phyloP scores from a whole-genome alignment of 2,797 vertebrate genomes.

The Echiichthys vipera region DNA sequence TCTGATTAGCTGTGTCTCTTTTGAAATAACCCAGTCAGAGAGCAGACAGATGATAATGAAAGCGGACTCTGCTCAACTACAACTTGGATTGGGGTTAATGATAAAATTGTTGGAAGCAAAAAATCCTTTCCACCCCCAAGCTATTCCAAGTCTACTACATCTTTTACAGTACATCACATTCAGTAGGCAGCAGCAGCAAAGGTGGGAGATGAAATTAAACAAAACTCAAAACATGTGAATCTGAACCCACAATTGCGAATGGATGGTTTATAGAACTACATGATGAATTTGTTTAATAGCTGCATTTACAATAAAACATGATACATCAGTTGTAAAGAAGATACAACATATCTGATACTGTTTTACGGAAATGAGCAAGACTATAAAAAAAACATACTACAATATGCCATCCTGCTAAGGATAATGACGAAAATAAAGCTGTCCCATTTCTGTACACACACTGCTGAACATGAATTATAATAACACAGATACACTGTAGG shows the following conservation, averaged over 20 bases:
- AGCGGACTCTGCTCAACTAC: background rate
- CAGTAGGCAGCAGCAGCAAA: background rate
- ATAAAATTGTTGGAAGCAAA: constrained; percentile 19
- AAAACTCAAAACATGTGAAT: background rate
- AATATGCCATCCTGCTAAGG: background rate
- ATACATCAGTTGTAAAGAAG: background rate
- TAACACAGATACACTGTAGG: background rate
- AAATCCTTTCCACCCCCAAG: background rate
- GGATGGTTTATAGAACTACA: background rate
- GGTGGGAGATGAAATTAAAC: background rate
- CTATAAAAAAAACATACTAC: background rate
- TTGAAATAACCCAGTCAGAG: background rate
- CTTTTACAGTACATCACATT: background rate
- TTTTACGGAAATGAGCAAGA: background rate
- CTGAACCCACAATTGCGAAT: background rate
- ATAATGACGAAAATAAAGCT: background rate
- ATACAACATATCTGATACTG: background rate
- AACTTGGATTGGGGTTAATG: background rate
- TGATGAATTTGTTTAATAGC: background rate
- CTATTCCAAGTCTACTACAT: background rate
- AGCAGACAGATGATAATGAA: background rate
- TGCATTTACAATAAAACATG: background rate
- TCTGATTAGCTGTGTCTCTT: background rate
- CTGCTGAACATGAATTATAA: constrained; percentile 10
- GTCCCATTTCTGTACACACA: background rate